These are phyloP conservation scores for Corythoichthys haematopterus DNA, from an alignment of 2,113 vertebrate species.

Conservation along the genomic window DNA sequence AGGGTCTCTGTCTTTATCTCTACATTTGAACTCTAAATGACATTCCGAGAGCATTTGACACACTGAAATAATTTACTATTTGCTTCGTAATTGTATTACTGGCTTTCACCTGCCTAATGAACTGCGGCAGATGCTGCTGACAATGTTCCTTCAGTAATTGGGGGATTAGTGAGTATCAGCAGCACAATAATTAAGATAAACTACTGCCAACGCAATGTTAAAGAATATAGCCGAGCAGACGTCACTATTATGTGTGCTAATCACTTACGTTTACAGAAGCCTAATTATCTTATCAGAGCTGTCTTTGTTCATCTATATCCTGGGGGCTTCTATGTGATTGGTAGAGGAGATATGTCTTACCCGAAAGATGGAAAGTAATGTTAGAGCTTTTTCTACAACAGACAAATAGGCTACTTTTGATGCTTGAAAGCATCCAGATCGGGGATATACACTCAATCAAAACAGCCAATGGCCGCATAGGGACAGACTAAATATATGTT, in stretches of 20 bases:
- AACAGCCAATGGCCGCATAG: not conserved
- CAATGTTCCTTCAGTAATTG: conserved; percentile 51
- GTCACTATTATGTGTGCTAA: conserved; percentile 33
- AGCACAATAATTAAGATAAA: conserved; percentile 62
- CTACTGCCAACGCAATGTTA: conserved; percentile 37
- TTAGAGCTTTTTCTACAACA: not conserved
- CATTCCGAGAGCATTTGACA: not conserved
- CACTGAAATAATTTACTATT: conserved; percentile 23
- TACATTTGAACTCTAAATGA: not conserved
- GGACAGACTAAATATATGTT: no score
- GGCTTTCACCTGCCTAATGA: conserved; percentile 47
- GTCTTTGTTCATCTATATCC: conserved; percentile 20
- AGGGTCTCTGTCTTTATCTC: not conserved
- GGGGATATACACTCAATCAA: not conserved
- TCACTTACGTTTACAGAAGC: conserved; percentile 26
- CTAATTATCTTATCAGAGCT: conserved; percentile 34
- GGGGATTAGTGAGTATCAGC: conserved; percentile 47
- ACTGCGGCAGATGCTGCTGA: conserved; percentile 37
- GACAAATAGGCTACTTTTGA: conserved; percentile 18
- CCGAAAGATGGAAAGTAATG: conserved; percentile 7
- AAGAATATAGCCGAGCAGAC: conserved; percentile 40
- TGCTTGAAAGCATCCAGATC: conserved; percentile 10
- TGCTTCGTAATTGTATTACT: conserved; percentile 44
- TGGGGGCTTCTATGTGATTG: not conserved
- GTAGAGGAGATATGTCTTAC: conserved; percentile 7